These are phyloP conservation scores for Herpetotheres cachinnans DNA, from an alignment of 2,113 vertebrate genomes.

Conservation along the genomic window DNA sequence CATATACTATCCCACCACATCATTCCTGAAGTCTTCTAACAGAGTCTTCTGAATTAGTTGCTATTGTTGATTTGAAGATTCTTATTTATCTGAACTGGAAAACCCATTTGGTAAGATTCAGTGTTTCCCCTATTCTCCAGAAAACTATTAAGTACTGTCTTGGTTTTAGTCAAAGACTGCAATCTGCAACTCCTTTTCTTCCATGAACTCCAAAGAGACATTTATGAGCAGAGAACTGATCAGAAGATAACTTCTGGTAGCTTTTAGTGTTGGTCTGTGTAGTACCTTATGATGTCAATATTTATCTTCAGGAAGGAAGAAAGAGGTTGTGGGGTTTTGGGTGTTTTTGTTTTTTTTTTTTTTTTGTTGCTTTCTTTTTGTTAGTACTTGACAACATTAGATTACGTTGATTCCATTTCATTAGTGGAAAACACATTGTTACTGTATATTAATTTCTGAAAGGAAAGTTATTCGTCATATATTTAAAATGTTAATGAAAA, in stretches of 20 bases:
- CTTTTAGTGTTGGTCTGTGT: neutral
- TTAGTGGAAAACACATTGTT: neutral
- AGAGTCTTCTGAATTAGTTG: neutral
- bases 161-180: neutral
- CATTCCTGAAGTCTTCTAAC: neutral
- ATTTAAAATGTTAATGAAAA: neutral
- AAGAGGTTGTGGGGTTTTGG: too few species aligned
- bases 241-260: neutral
- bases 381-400: neutral
- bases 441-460: neutral
- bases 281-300: neutral
- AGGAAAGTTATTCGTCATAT: neutral
- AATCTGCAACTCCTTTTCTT: neutral
- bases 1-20: neutral
- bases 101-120: neutral
- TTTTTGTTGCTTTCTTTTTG: too few species aligned
- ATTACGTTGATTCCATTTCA: neutral
- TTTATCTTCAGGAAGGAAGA: neutral
- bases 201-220: accelerated
- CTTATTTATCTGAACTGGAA: neutral
- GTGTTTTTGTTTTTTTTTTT: too few species aligned
- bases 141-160: neutral
- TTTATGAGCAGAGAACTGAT: neutral
- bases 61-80: neutral
- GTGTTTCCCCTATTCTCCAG: neutral